A percentile compares a stretch with the other conserved stretches of the same genome.
Conservation (phyloP, 2,888 invertebrate genomes). For the Eucera pruinosa region DNA sequence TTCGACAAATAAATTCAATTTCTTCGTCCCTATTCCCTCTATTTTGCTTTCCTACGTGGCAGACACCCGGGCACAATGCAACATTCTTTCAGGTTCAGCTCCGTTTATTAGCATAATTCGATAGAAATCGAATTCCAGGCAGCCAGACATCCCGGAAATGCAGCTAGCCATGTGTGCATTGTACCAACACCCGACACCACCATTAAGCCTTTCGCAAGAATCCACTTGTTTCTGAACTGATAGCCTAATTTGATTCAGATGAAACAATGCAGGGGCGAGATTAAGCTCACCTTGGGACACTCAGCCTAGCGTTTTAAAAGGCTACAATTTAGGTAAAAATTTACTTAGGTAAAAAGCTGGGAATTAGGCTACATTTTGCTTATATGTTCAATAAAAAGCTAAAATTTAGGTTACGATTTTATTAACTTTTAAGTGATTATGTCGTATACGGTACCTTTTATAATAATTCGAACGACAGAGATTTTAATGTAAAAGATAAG, state of each 20-base stretch:
- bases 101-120: constrained; percentile 56
- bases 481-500: too few relatives aligned
- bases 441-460: too few relatives aligned
- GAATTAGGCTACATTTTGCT: too few relatives aligned
- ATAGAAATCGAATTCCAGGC: constrained; percentile 48
- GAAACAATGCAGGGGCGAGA: constrained; percentile 29
- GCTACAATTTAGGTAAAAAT: too few relatives aligned
- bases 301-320: too few relatives aligned
- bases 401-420: too few relatives aligned
- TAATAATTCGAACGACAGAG: too few relatives aligned
- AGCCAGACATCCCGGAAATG: constrained; percentile 17
- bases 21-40: constrained; percentile 1
- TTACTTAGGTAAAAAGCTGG: too few relatives aligned
- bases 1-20: constrained; percentile 20
- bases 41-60: neutral
- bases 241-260: constrained; percentile 29
- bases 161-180: constrained; percentile 8
- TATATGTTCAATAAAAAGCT: too few relatives aligned
- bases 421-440: too few relatives aligned
- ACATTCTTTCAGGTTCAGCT: constrained; percentile 25
- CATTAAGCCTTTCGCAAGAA: constrained; percentile 27
- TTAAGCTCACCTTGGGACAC: constrained; percentile 18
- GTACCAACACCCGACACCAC: constrained; percentile 2
- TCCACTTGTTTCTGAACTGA: neutral
- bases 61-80: neutral